phyloP scores from a whole-genome alignment of 2,888 invertebrate species.

The Bruchidius siliquastri region DNA sequence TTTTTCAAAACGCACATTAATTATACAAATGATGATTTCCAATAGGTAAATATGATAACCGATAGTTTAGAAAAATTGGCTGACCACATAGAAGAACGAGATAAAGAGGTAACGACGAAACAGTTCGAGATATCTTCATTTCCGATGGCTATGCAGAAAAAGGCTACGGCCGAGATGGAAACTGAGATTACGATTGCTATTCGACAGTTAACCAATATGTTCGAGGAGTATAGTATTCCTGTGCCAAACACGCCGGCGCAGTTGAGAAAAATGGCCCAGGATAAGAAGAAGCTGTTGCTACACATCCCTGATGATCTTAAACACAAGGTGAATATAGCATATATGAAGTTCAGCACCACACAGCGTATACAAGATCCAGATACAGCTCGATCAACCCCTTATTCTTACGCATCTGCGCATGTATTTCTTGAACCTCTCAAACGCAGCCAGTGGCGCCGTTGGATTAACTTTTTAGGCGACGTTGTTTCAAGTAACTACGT shows the following conservation, averaged over 20 bases:
- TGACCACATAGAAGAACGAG: conserved; percentile 14
- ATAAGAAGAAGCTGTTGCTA: conserved; percentile 22
- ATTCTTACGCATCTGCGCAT: too few relatives aligned
- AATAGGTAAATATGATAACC: not conserved
- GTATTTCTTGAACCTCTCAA: too few relatives aligned
- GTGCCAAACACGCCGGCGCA: conserved; percentile 8
- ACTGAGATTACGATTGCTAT: conserved; percentile 21
- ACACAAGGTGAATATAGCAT: conserved; percentile 1
- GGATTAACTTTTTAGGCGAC: too few relatives aligned
- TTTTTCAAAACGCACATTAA: too few relatives aligned
- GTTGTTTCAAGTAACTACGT: too few relatives aligned
- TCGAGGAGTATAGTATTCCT: conserved; percentile 19
- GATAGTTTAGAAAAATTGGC: conserved; percentile 15
- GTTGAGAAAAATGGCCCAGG: conserved; percentile 17
- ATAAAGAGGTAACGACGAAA: conserved; percentile 18
- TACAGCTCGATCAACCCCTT: too few relatives aligned
- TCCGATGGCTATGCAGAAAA: conserved; percentile 30
- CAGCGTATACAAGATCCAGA: too few relatives aligned
- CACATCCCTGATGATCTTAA: conserved; percentile 29
- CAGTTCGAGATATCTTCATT: conserved; percentile 33
- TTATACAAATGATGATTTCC: not conserved
- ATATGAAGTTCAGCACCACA: too few relatives aligned
- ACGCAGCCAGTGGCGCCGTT: too few relatives aligned
- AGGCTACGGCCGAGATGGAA: conserved; percentile 18
- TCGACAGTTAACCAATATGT: conserved; percentile 16